phyloP scores from a whole-genome alignment of 2,797 vertebrate species.

The Sebastes nivosus region DNA sequence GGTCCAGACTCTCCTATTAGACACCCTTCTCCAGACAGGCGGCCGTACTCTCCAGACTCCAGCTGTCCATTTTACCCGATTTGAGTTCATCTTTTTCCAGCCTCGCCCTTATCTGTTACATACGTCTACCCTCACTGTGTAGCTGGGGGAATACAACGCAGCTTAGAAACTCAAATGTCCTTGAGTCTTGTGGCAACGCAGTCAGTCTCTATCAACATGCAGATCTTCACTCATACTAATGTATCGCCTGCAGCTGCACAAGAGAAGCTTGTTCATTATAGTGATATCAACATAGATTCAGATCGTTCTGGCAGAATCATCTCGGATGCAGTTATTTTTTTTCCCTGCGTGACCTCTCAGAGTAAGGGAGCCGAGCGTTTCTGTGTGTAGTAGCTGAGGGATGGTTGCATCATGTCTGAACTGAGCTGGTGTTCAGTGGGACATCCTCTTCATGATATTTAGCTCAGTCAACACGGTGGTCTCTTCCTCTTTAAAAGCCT shows the following conservation, averaged over 20 bases:
- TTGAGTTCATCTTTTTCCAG: constrained; percentile 27
- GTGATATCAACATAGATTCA: neutral
- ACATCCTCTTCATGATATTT: constrained; percentile 40
- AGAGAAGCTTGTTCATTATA: neutral
- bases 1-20: constrained; percentile 46
- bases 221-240: neutral
- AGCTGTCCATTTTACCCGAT: constrained; percentile 50
- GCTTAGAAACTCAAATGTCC: constrained; percentile 46
- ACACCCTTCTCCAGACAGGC: constrained; percentile 33
- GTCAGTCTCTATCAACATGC: constrained; percentile 10
- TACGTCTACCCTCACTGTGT: constrained; percentile 24
- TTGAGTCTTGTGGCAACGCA: constrained; percentile 5
- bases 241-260: constrained; percentile 1
- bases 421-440: constrained; percentile 2
- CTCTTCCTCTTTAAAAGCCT: constrained; percentile 53
- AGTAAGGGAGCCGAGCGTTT: neutral
- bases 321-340: neutral
- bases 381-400: neutral
- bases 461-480: constrained; percentile 48
- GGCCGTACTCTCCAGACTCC: constrained; percentile 20
- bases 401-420: neutral
- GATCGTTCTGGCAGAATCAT: neutral
- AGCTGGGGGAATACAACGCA: constrained; percentile 11
- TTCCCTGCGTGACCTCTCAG: neutral
- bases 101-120: constrained; percentile 1